phyloP scores from a whole-genome alignment of 2,888 invertebrate species.

The Trimorus sp. region DNA sequence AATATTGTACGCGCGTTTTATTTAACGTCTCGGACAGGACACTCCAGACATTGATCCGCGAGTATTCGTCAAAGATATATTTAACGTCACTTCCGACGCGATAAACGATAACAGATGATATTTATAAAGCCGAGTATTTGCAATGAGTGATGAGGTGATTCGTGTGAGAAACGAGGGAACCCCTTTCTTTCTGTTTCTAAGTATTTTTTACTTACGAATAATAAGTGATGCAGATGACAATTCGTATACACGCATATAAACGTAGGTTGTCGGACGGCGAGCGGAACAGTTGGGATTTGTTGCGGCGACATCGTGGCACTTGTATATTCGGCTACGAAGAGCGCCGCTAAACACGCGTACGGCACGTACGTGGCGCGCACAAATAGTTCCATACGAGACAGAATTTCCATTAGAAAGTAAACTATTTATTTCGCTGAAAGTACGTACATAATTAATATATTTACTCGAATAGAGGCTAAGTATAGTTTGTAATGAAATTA shows the following conservation, averaged over 20 bases:
- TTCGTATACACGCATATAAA: slow-evolving; percentile 56
- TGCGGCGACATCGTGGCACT: too few relatives aligned
- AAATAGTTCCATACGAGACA: slow-evolving; percentile 50
- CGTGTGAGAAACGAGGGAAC: slow-evolving; percentile 51
- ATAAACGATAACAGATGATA: slow-evolving; percentile 61
- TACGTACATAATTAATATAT: slow-evolving; percentile 54
- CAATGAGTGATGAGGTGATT: slow-evolving; percentile 53
- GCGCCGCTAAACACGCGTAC: slow-evolving; percentile 6
- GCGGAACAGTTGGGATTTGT: slow-evolving; percentile 65
- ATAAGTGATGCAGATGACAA: slow-evolving; percentile 51
- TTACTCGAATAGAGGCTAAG: slow-evolving; percentile 63
- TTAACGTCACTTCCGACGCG: slow-evolving; percentile 56
- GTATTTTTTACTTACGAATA: slow-evolving; percentile 66
- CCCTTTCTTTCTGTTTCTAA: slow-evolving; percentile 51
- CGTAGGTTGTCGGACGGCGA: slow-evolving; percentile 64
- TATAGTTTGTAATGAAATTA: slow-evolving; percentile 58
- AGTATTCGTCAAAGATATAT: slow-evolving; percentile 62
- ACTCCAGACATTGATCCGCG: slow-evolving; percentile 53
- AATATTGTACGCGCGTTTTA: slow-evolving; percentile 51
- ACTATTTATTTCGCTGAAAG: slow-evolving; percentile 61
- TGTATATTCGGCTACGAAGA: neutral
- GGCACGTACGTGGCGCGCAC: slow-evolving; percentile 28
- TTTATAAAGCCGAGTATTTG: slow-evolving; percentile 62
- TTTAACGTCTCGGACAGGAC: slow-evolving; percentile 42
- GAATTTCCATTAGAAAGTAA: slow-evolving; percentile 58